phyloP scores from a whole-genome alignment of 2,113 vertebrate genomes.

The Sander vitreus region DNA sequence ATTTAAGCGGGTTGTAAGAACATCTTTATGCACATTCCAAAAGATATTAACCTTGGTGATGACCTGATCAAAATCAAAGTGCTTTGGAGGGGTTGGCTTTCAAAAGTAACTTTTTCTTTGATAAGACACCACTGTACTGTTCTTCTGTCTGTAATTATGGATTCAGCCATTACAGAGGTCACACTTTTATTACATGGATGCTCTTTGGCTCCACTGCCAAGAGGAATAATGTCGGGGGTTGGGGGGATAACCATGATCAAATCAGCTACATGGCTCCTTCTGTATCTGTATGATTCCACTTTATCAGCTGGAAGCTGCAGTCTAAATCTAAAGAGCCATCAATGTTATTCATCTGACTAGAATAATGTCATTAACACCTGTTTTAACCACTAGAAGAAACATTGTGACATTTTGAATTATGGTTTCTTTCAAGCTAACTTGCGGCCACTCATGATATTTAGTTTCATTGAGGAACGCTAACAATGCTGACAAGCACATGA shows the following conservation, averaged over 20 bases:
- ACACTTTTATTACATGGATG: constrained; percentile 3
- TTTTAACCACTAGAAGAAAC: background rate
- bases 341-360: background rate
- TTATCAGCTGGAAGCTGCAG: background rate
- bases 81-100: background rate
- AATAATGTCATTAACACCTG: background rate
- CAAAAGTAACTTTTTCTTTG: background rate
- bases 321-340: background rate
- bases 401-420: background rate
- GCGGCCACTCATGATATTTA: background rate
- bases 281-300: background rate
- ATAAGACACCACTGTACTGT: background rate
- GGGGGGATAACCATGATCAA: background rate
- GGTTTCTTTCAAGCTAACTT: background rate
- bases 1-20: background rate
- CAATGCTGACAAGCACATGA: background rate
- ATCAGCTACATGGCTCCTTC: background rate
- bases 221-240: background rate
- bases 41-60: constrained; percentile 18
- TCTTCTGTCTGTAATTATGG: background rate
- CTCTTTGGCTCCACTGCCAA: background rate
- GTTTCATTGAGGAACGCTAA: background rate
- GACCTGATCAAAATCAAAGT: constrained; percentile 13
- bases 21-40: background rate
- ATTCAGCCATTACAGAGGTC: constrained; percentile 3